Conservation (phyloP, 2,888 invertebrate species). For the Polia nebulosa region DNA sequence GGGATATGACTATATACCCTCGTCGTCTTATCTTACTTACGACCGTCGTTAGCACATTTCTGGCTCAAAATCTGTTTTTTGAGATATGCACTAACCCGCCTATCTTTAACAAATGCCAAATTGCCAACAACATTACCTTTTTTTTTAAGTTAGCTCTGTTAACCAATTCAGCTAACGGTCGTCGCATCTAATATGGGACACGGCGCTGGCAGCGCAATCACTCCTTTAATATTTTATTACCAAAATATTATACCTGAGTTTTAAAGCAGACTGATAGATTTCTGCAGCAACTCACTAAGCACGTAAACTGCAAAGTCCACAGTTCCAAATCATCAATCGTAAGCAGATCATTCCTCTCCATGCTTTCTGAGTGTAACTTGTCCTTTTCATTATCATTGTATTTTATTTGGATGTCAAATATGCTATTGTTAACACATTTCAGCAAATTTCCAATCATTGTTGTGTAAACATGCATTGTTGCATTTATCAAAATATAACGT, state of each 20-base stretch:
- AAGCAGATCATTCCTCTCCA: background rate
- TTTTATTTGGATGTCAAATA: conserved; percentile 4
- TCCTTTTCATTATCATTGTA: background rate
- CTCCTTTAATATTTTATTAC: no score
- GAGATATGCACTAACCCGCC: no score
- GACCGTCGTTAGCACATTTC: no score
- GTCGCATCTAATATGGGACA: no score
- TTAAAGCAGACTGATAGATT: conserved; percentile 16
- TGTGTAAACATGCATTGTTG: conserved; percentile 14
- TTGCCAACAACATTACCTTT: no score
- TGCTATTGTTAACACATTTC: conserved; percentile 16
- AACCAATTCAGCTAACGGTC: no score
- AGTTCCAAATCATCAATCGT: conserved; percentile 1
- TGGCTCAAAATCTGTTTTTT: no score
- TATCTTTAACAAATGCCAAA: no score
- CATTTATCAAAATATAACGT: conserved; percentile 18
- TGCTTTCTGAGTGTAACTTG: background rate
- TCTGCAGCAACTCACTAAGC: conserved; percentile 30
- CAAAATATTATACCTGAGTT: conserved; percentile 21
- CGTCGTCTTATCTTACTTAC: no score
- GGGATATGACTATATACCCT: no score
- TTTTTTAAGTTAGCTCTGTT: no score
- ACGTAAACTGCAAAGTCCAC: conserved; percentile 14
- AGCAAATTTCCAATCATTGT: conserved; percentile 1
- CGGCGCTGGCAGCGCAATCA: no score